Base-by-base conservation (phyloP, 2,113 vertebrate species). In the Oryzias celebensis region DNA sequence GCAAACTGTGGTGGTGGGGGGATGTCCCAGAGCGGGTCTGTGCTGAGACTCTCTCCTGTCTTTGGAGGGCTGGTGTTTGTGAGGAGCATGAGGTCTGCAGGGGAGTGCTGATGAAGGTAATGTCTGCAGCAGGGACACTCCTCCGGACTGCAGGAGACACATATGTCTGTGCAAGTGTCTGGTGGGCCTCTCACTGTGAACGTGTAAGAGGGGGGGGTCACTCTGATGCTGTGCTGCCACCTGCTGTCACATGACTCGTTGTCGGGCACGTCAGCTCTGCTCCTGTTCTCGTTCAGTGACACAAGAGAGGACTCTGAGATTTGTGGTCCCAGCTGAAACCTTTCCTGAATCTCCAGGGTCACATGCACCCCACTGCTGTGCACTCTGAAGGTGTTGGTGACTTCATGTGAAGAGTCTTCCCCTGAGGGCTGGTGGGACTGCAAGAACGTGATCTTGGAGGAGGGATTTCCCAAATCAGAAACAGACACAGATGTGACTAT, bases 301-400 rank as follows among this genome's bases (percentile, higher is more conserved):
- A 81, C 57, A 62, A 82, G 50, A 0, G 83, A 83, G 43, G 68
- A 85, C 76, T 73, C 88, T 47, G 73, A 58, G 69, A 87, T 69
- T 17, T 61, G 68, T 2, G 55, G 62, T 51, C 71, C 71, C 1
- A 67, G 45, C 7, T 67, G 75, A 15, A 73, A 24, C 8, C 68
- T 63, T 50, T 93, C 90, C 42, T 87, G 90, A 48, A 94, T 85
- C 85, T 94, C 91, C 31, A 94, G 58, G 62, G 91, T 91, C 3
- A 94, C 15, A 3, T 78, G 69, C n/a, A 92, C 87, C 28, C 66
- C 65, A 0, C 58, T 51, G 4, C 68, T 87, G 82, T 90, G 90
- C 5, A 94, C 65, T 50, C 90, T 91, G 49, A 91, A 87, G 58
- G 77, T 73, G 53, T 79, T 88, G 26, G 88, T 78, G 56, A 89